Evolutionary conservation across 2,888 invertebrate species (phyloP).

Genomic region (Metacarcinus magister): DNA sequence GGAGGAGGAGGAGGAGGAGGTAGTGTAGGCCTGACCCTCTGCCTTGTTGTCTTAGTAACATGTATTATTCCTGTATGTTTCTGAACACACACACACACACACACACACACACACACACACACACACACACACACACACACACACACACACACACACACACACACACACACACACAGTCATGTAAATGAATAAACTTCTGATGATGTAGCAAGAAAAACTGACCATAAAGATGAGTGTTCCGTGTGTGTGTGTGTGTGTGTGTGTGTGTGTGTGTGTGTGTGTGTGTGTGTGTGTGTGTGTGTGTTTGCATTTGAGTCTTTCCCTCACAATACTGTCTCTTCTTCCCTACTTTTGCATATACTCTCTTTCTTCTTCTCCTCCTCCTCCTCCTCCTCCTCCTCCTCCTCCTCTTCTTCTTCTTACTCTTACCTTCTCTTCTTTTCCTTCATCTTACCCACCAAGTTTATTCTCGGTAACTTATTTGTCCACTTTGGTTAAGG

Average conservation of each 20-base stretch:
- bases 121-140: no score
- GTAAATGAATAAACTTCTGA: neutral
- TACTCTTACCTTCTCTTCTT: neutral
- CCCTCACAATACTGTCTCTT: neutral
- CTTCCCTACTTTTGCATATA: slow-evolving; percentile 19
- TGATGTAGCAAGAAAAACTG: neutral
- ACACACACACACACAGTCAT: neutral
- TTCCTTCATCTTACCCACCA: slow-evolving; percentile 14
- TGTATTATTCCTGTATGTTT: neutral
- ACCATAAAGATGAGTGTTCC: neutral
- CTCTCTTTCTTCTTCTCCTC: neutral
- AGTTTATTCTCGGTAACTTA: neutral
- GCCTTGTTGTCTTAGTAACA: neutral
- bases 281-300: slow-evolving; percentile 12
- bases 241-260: slow-evolving; percentile 51
- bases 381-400: neutral
- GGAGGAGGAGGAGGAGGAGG: neutral
- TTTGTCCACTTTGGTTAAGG: slow-evolving; percentile 38
- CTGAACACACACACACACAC: neutral
- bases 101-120: no score
- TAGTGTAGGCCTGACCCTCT: neutral
- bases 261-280: slow-evolving; percentile 51
- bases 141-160: no score
- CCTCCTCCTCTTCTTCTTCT: neutral
- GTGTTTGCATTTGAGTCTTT: neutral